These are phyloP conservation scores for Athripsodes cinereus DNA, from an alignment of 2,888 invertebrate genomes.

Conservation along the genomic window DNA sequence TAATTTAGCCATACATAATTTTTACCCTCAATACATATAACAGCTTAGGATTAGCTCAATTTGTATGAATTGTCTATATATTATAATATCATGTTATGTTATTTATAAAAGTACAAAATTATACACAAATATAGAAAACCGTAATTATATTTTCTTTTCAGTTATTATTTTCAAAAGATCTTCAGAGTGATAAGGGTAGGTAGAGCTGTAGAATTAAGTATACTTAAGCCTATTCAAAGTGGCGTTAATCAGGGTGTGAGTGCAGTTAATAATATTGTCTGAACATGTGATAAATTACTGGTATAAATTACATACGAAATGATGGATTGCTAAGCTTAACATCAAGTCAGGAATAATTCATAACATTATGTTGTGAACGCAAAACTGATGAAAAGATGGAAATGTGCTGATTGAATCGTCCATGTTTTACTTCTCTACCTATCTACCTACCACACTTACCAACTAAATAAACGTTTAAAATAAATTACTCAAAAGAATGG, in stretches of 20 bases:
- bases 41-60: no score
- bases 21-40: no score
- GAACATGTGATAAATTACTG: conserved; percentile 23
- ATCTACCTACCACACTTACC: neutral
- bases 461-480: neutral
- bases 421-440: neutral
- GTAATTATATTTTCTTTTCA: no score
- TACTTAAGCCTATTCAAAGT: neutral
- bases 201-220: no score
- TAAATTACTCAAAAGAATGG: no score
- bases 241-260: neutral
- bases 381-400: conserved; percentile 9
- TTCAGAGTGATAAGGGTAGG: no score
- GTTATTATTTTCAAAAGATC: no score
- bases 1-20: no score
- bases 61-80: no score
- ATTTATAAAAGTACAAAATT: no score
- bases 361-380: neutral
- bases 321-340: conserved; percentile 24
- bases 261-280: conserved; percentile 21
- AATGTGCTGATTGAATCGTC: conserved; percentile 15
- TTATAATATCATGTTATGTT: no score
- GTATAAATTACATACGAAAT: conserved; percentile 26
- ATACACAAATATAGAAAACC: no score
- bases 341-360: conserved; percentile 4